A percentile compares a stretch with the other conserved stretches of the same genome.
phyloP scores from a whole-genome alignment of 2,113 vertebrate species.

The Bufo bufo region DNA sequence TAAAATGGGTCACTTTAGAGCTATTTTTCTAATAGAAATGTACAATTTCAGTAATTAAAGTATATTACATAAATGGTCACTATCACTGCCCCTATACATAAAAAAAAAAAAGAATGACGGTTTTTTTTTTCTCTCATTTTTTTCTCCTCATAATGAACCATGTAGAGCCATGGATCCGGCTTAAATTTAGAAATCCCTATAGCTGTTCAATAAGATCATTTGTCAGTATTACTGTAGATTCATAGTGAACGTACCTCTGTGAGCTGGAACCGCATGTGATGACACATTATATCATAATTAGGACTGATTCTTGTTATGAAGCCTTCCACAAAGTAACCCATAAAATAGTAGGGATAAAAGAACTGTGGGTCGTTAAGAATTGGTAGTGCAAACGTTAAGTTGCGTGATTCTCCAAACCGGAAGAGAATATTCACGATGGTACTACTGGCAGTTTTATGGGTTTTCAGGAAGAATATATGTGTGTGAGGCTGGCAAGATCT shows the following conservation, averaged over 20 bases:
- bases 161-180: no score
- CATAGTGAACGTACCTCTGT: slow-evolving; percentile 68
- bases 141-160: no score
- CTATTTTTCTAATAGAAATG: no score
- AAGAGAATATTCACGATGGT: slow-evolving; percentile 84
- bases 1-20: no score
- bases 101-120: no score
- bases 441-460: slow-evolving; percentile 86
- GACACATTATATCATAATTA: slow-evolving; percentile 82
- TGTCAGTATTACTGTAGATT: background rate
- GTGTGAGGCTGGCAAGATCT: slow-evolving; percentile 71
- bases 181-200: no score
- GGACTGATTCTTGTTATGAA: slow-evolving; percentile 58
- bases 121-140: no score
- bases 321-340: slow-evolving; percentile 74
- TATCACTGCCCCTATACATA: no score
- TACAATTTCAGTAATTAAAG: no score
- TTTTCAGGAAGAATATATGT: slow-evolving; percentile 83
- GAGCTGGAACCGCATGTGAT: slow-evolving; percentile 82
- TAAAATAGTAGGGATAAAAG: slow-evolving; percentile 76
- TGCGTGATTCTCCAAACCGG: slow-evolving; percentile 78
- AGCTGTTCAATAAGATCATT: no score
- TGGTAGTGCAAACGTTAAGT: slow-evolving; percentile 82
- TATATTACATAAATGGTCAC: no score
- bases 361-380: slow-evolving; percentile 70